phyloP scores from a whole-genome alignment of 2,888 invertebrate species.

The Leptinotarsa tumamoca region DNA sequence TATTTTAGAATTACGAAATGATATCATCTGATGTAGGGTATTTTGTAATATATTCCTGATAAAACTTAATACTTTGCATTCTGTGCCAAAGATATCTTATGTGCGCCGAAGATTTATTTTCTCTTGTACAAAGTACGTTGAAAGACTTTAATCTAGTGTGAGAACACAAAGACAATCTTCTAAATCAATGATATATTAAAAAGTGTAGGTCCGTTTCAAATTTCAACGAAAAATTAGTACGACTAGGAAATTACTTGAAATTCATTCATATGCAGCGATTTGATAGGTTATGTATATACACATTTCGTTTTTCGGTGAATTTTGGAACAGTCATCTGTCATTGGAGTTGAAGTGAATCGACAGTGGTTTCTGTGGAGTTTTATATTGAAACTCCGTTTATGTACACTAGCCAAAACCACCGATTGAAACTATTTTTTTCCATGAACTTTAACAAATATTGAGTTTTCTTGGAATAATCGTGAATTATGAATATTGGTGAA shows the following conservation, averaged over 20 bases:
- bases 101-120: slow-evolving; percentile 49
- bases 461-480: too few species aligned
- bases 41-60: slow-evolving; percentile 33
- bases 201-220: slow-evolving; percentile 61
- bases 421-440: too few species aligned
- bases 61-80: slow-evolving; percentile 35
- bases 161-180: slow-evolving; percentile 52
- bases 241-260: slow-evolving; percentile 31
- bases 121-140: slow-evolving; percentile 27
- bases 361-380: not conserved
- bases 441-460: too few species aligned
- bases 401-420: not conserved
- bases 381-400: not conserved
- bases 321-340: slow-evolving; percentile 57
- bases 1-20: not conserved
- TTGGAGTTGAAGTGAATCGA: slow-evolving; percentile 26
- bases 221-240: slow-evolving; percentile 61
- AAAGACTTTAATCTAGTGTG: slow-evolving; percentile 29
- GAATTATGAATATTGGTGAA: too few species aligned
- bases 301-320: slow-evolving; percentile 60
- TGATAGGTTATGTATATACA: slow-evolving; percentile 53
- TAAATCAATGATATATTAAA: slow-evolving; percentile 38
- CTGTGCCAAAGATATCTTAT: slow-evolving; percentile 53
- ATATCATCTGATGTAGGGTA: not conserved
- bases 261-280: slow-evolving; percentile 43